Evolutionary conservation across 2,888 invertebrate genomes (phyloP).

Genomic region (Criorhina ranunculi): DNA sequence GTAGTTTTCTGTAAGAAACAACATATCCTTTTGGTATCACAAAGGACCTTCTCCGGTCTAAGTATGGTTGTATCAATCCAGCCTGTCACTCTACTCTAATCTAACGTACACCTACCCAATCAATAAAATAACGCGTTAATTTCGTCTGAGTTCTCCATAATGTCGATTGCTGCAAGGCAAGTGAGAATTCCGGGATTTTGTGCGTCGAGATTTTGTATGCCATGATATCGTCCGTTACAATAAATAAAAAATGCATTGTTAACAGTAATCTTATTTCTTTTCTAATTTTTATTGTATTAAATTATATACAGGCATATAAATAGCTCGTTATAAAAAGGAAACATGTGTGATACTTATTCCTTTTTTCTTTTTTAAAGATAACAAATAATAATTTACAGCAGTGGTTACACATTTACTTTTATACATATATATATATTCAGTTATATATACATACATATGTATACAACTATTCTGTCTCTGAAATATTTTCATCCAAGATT

Average conservation of each 20-base stretch:
- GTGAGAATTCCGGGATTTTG: too few relatives aligned
- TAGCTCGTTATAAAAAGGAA: conserved; percentile 44
- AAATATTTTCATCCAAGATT: conserved; percentile 18
- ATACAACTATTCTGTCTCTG: conserved; percentile 3
- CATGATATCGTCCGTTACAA: too few relatives aligned
- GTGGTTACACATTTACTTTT: conserved; percentile 4
- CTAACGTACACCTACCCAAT: too few relatives aligned
- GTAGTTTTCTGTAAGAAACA: too few relatives aligned
- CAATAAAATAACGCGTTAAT: too few relatives aligned
- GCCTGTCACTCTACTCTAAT: too few relatives aligned
- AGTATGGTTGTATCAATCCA: too few relatives aligned
- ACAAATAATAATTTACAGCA: conserved; percentile 49
- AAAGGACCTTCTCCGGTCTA: too few relatives aligned
- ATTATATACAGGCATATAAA: conserved; percentile 63
- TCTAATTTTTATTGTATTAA: conserved; percentile 55
- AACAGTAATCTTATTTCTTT: conserved; percentile 23
- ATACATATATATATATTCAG: conserved; percentile 29
- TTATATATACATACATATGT: conserved; percentile 9
- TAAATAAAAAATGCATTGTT: conserved; percentile 6
- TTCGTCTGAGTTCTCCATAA: too few relatives aligned
- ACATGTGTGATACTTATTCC: conserved; percentile 29
- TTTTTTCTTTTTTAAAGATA: conserved; percentile 28
- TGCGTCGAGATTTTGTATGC: too few relatives aligned
- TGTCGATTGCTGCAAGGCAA: too few relatives aligned
- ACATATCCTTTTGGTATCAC: too few relatives aligned